Evolutionary conservation across 2,797 vertebrate species (phyloP).

Genomic region (Lagorchestes hirsutus): DNA sequence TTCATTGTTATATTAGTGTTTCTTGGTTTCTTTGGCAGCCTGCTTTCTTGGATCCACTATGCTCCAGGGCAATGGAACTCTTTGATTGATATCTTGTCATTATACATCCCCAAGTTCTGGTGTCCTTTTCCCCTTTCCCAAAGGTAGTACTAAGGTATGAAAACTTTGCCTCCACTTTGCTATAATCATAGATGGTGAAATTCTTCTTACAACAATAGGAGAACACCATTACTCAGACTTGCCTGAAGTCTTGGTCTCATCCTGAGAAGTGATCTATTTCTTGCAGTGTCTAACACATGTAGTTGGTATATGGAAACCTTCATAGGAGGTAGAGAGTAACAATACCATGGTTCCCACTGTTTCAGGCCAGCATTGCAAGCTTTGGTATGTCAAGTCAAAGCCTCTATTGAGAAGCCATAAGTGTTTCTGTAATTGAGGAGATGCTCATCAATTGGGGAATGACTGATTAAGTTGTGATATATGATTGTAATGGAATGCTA

Average conservation of each 20-base stretch:
- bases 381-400: not conserved
- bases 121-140: not conserved
- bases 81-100: no score
- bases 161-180: not conserved
- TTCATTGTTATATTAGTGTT: not conserved
- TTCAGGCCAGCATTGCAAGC: not conserved
- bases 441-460: not conserved
- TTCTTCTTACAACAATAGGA: not conserved
- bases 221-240: not conserved
- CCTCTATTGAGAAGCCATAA: not conserved
- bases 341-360: not conserved
- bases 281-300: not conserved
- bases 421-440: not conserved
- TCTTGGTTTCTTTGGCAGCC: not conserved
- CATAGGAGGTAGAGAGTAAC: not conserved
- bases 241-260: not conserved
- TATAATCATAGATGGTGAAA: not conserved
- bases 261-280: not conserved
- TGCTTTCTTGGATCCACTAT: not conserved
- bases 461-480: no score
- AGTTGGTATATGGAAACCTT: not conserved
- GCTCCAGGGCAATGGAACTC: not conserved
- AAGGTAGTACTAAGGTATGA: not conserved
- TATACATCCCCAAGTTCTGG: not conserved
- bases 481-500: no score